Evolutionary conservation across 53 echinoderm and acorn worm species (phyloP), one percentile per base, ranked within the genome.

Genomic region (Apostichopus leukothele): DNA sequence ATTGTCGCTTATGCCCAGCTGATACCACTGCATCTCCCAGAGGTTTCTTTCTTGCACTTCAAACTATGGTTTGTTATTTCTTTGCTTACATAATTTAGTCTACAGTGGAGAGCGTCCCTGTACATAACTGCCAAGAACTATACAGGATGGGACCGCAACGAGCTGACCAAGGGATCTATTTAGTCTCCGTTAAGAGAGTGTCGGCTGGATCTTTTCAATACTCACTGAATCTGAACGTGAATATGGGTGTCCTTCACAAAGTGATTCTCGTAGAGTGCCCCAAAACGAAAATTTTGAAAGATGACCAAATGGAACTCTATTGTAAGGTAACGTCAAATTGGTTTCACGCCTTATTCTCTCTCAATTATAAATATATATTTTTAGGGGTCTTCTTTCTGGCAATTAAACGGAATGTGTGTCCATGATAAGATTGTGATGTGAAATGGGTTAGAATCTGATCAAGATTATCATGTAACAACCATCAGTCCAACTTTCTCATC

Each of bases 251-350:
- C 57, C 59, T 81, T 4, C 59, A 81, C 59, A 19, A 12, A 13
- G 81, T 23, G n/a, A 54, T 81, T 21, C 81, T 81, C 9, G n/a
- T 81, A 20, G 59, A 81, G 12, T 81, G 81, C 20, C 81, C 81
- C 59, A 81, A 16, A 23, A 11, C 53, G 6, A 59, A 11, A 55
- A 50, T 54, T 21, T 5, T 81, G 19, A 9, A 18, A 55, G 59
- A 59, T 16, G n/a, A 55, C 59, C 81, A 52, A 21, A 54, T 5
- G 12, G 81, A 59, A 53, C 21, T 81, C 51, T 20, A 54, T 54
- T 81, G 81, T 81, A 21, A 81, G 81, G 81, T 81, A 81, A 81
- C 8, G 57, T 57, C 57, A 57, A 57, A 10, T 57, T 57, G 39
- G 39, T 39, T 39, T 39, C 39, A 39, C 39, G 39, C 39, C 39